A percentile compares a stretch with the other conserved stretches of the same genome.
phyloP scores from a whole-genome alignment of 1,140 invertebrate species.

The Neodiprion fabricii region DNA sequence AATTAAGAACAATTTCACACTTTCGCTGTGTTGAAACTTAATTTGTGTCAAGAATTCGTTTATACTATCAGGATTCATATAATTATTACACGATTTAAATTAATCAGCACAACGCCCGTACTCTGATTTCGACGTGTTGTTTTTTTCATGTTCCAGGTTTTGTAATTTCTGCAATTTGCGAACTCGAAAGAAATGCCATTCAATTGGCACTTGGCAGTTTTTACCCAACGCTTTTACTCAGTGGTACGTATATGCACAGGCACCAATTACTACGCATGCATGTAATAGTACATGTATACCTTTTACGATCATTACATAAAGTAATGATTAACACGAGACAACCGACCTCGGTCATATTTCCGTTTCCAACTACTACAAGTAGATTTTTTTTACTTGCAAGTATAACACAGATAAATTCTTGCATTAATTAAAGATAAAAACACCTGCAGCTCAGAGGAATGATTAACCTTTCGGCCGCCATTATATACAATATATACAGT shows the following conservation, averaged over 20 bases:
- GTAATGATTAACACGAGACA: neutral
- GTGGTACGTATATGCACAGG: slow-evolving; percentile 61
- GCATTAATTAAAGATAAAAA: no score
- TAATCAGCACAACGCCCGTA: neutral
- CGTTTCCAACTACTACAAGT: no score
- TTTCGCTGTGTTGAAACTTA: neutral
- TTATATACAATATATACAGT: no score
- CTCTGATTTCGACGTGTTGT: neutral
- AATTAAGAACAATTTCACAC: neutral
- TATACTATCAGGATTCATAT: neutral
- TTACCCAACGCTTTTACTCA: slow-evolving; percentile 90
- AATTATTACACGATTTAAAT: neutral
- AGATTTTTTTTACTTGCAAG: no score
- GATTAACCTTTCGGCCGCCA: no score
- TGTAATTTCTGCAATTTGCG: slow-evolving; percentile 92
- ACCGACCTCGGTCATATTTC: no score
- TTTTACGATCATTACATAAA: slow-evolving; percentile 5
- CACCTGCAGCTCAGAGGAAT: no score
- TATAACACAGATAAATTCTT: no score
- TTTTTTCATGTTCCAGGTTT: slow-evolving; percentile 65
- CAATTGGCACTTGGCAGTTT: slow-evolving; percentile 93
- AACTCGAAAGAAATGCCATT: slow-evolving; percentile 92
- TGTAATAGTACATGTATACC: slow-evolving; percentile 8
- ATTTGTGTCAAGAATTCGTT: neutral
- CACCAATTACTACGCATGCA: neutral